Evolutionary conservation across 1,140 invertebrate genomes (phyloP).

Genomic region (Drosophila quadrilineata): DNA sequence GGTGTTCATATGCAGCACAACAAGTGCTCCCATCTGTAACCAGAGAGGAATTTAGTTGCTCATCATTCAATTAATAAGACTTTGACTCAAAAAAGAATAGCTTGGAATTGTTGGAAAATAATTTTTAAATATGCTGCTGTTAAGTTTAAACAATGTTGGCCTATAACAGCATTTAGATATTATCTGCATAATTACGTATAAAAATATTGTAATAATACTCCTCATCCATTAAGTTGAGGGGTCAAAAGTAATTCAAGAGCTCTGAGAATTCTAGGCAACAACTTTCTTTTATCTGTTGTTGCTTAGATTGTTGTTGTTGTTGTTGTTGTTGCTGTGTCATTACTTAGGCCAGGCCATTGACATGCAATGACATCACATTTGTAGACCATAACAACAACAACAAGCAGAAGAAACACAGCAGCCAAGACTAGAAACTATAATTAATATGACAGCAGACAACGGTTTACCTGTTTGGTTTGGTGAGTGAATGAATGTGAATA

Average conservation of each 20-base stretch:
- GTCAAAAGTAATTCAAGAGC: slow-evolving; percentile 16
- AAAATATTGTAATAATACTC: neutral
- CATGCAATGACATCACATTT: slow-evolving; percentile 41
- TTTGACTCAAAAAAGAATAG: slow-evolving; percentile 10
- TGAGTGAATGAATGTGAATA: slow-evolving; percentile 29
- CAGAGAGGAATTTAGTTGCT: slow-evolving; percentile 5
- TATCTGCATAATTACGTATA: neutral
- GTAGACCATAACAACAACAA: slow-evolving; percentile 2
- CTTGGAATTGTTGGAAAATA: neutral
- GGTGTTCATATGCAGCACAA: slow-evolving; percentile 31
- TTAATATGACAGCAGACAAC: slow-evolving; percentile 36
- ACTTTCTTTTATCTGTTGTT: slow-evolving; percentile 20
- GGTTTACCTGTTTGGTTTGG: slow-evolving; percentile 5
- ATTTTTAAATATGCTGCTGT: neutral
- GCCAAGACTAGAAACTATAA: slow-evolving; percentile 35
- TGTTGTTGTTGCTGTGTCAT: slow-evolving; percentile 34
- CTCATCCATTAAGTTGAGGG: slow-evolving; percentile 1
- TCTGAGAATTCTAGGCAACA: slow-evolving; percentile 20
- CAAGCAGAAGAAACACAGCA: no score
- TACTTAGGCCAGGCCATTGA: slow-evolving; percentile 36
- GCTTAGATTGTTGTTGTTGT: slow-evolving; percentile 6
- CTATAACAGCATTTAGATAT: neutral
- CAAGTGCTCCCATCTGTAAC: slow-evolving; percentile 4
- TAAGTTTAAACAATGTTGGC: neutral
- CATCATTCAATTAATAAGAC: no score